Conservation (phyloP, 2,797 vertebrate species). For the Pseudochromis fuscus region DNA sequence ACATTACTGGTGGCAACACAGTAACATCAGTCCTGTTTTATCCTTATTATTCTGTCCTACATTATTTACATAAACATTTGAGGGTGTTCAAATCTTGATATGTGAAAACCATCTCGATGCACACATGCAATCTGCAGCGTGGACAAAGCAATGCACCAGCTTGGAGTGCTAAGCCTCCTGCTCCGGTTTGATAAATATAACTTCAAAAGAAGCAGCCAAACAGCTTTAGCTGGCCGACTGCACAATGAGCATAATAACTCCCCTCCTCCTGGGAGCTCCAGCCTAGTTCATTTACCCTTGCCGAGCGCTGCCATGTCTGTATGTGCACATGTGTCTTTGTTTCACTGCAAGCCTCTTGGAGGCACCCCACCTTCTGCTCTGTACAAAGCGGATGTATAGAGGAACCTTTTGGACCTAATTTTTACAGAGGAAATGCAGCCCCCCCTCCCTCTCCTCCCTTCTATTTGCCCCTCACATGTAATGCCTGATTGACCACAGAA, state of each 20-base stretch:
- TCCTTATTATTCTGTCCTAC: constrained; percentile 25
- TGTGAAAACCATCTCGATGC: constrained; percentile 62
- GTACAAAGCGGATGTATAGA: constrained; percentile 83
- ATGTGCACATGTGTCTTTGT: constrained; percentile 86
- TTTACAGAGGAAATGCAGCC: constrained; percentile 81
- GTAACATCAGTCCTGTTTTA: constrained; percentile 32
- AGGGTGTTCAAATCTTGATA: constrained; percentile 51
- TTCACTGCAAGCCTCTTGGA: constrained; percentile 71
- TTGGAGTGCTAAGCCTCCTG: constrained; percentile 77
- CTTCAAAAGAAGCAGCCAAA: constrained; percentile 85
- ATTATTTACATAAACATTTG: constrained; percentile 52
- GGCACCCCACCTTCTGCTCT: constrained; percentile 78
- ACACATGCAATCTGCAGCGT: constrained; percentile 60
- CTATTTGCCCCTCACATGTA: constrained; percentile 85
- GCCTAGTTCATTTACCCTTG: constrained; percentile 82
- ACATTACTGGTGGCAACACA: constrained; percentile 16
- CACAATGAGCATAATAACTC: constrained; percentile 83
- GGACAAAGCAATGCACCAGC: constrained; percentile 77
- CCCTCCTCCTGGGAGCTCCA: constrained; percentile 80
- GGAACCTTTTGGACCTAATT: constrained; percentile 82
- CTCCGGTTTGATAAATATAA: constrained; percentile 84
- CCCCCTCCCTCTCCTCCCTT: constrained; percentile 66
- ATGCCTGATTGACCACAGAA: constrained; percentile 90
- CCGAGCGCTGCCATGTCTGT: constrained; percentile 72
- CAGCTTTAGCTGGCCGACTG: constrained; percentile 82